Evolutionary conservation across 2,113 vertebrate species (phyloP).

Genomic region (Dicerorhinus sumatrensis): DNA sequence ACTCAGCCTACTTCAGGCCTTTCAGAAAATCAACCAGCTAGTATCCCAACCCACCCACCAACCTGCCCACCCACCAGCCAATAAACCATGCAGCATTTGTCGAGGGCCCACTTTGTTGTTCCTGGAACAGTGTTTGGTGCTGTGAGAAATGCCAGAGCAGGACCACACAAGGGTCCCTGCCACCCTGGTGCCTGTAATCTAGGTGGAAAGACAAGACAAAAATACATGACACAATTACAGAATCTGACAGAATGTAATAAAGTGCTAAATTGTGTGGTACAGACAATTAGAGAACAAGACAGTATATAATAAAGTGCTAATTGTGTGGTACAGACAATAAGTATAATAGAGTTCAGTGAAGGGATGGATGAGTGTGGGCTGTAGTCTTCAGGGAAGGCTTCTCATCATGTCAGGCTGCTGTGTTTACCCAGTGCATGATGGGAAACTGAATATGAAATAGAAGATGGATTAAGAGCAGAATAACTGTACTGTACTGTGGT

Average conservation of each 20-base stretch:
- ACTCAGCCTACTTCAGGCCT: neutral
- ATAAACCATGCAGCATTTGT: neutral
- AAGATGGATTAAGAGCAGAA: constrained; percentile 29
- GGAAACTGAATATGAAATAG: constrained; percentile 70
- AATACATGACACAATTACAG: constrained; percentile 74
- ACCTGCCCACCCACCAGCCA: neutral
- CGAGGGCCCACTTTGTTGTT: neutral
- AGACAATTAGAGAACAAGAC: constrained; percentile 82
- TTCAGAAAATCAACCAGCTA: neutral
- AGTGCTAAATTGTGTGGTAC: constrained; percentile 80
- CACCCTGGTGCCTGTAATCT: constrained; percentile 48
- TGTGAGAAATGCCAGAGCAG: neutral
- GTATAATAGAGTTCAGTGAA: constrained; percentile 79
- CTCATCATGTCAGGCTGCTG: constrained; percentile 71
- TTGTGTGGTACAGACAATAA: constrained; percentile 81
- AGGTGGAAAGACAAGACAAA: constrained; percentile 64
- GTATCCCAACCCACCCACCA: neutral
- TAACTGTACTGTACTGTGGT: neutral
- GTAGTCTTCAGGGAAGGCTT: constrained; percentile 76
- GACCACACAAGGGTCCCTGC: constrained; percentile 8
- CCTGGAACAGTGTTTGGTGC: neutral
- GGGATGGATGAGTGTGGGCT: constrained; percentile 79
- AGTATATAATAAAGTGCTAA: constrained; percentile 82
- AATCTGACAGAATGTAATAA: constrained; percentile 81
- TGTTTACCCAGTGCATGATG: constrained; percentile 46